phyloP scores from a whole-genome alignment of 1,140 invertebrate species.

The Callitettix versicolor region DNA sequence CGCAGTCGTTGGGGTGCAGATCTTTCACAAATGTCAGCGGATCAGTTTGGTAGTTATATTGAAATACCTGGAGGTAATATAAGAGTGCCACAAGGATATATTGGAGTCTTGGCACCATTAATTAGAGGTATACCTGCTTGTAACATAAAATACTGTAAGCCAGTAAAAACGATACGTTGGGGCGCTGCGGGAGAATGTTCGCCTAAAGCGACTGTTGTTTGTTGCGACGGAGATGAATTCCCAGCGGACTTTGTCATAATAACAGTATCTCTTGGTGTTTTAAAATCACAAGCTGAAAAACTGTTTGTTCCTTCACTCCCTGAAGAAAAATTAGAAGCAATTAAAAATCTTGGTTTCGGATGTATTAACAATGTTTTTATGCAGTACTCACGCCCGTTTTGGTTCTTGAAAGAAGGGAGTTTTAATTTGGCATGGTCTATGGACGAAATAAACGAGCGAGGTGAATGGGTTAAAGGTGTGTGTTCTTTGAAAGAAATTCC shows the following conservation, averaged over 20 bases:
- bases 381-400: conserved; percentile 66
- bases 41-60: conserved; percentile 14
- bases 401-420: conserved; percentile 45
- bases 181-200: conserved; percentile 35
- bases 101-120: conserved; percentile 49
- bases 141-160: conserved; percentile 44
- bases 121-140: conserved; percentile 46
- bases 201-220: conserved; percentile 13
- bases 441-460: conserved; percentile 36
- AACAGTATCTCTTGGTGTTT: conserved; percentile 70
- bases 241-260: conserved; percentile 69
- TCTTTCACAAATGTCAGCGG: neutral
- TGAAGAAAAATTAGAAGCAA: conserved; percentile 59
- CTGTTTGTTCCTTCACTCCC: conserved; percentile 69
- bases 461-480: conserved; percentile 57
- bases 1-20: neutral
- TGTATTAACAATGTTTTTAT: conserved; percentile 73
- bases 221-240: conserved; percentile 47
- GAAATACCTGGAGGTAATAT: conserved; percentile 49
- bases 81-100: conserved; percentile 48
- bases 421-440: conserved; percentile 39
- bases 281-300: conserved; percentile 62
- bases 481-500: conserved; percentile 52
- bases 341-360: conserved; percentile 52
- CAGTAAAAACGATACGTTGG: conserved; percentile 50